Conservation (phyloP, 1,140 invertebrate species). For the Calliopsis andreniformis region DNA sequence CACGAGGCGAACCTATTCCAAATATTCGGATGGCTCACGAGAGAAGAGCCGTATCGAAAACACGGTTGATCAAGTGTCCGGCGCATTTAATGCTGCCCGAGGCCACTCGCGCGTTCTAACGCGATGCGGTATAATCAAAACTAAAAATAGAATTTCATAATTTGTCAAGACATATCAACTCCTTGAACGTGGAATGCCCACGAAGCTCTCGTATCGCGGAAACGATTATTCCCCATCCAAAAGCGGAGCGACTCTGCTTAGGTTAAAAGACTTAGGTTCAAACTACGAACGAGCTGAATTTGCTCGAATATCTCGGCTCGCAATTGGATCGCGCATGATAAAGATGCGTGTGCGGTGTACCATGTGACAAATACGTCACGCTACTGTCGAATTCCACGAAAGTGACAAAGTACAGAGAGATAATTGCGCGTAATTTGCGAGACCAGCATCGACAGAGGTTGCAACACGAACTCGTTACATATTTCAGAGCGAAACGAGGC, state of each 20-base stretch:
- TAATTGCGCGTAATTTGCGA: neutral
- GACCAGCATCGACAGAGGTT: neutral
- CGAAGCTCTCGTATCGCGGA: neutral
- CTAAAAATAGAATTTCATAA: slow-evolving; percentile 49
- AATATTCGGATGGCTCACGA: neutral
- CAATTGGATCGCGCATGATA: neutral
- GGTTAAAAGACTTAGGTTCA: too few relatives aligned
- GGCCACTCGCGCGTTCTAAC: slow-evolving; percentile 19
- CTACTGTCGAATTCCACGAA: neutral
- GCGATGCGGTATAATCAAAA: slow-evolving; percentile 35
- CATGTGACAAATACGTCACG: slow-evolving; percentile 31
- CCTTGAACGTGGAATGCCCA: neutral
- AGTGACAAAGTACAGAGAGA: neutral
- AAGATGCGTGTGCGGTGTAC: neutral
- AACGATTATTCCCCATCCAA: neutral
- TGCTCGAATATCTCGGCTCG: neutral
- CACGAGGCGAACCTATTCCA: neutral
- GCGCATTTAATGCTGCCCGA: slow-evolving; percentile 3
- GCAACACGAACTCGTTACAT: neutral
- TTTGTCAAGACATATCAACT: slow-evolving; percentile 10
- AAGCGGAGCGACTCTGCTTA: neutral
- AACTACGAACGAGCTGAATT: neutral
- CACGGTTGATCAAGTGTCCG: neutral
- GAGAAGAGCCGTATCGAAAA: neutral
- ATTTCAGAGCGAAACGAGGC: neutral